These are phyloP conservation scores for Rhegmatorhina hoffmannsi DNA, from an alignment of 2,113 vertebrate species.

Conservation along the genomic window DNA sequence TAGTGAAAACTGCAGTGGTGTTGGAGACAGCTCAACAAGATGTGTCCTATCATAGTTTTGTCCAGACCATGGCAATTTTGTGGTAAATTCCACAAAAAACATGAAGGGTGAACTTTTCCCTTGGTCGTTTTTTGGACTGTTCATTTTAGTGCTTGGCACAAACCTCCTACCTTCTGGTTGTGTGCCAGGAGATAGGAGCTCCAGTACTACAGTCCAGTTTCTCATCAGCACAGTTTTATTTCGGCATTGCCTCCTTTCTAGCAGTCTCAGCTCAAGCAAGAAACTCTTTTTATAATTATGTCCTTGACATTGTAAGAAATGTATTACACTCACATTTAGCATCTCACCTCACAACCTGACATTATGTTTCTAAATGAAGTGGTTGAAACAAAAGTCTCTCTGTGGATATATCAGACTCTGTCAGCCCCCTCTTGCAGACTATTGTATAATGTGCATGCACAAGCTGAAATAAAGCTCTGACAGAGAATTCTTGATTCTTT, in stretches of 20 bases:
- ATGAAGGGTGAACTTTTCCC: not conserved
- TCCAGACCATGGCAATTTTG: not conserved
- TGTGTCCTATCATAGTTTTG: not conserved
- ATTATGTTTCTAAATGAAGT: not conserved
- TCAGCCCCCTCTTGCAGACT: not conserved
- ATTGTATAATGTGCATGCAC: rapidly evolving
- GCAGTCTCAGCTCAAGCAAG: not conserved
- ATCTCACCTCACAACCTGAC: not conserved
- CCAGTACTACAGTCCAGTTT: not conserved
- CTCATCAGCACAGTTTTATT: not conserved
- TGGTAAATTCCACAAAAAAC: not conserved
- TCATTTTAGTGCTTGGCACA: not conserved
- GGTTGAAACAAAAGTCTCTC: not conserved
- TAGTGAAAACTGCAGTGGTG: not conserved
- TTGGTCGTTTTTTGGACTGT: not conserved
- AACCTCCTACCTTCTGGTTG: not conserved
- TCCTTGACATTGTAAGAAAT: not conserved
- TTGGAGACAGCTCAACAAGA: not conserved
- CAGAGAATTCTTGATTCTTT: not conserved
- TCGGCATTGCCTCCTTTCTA: not conserved
- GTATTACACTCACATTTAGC: not conserved
- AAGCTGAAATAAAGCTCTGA: not conserved
- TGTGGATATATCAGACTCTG: not conserved
- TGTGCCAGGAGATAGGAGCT: not conserved
- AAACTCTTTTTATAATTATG: not conserved